phyloP scores from a whole-genome alignment of 2,888 invertebrate species.

The Chrysina gloriosa region DNA sequence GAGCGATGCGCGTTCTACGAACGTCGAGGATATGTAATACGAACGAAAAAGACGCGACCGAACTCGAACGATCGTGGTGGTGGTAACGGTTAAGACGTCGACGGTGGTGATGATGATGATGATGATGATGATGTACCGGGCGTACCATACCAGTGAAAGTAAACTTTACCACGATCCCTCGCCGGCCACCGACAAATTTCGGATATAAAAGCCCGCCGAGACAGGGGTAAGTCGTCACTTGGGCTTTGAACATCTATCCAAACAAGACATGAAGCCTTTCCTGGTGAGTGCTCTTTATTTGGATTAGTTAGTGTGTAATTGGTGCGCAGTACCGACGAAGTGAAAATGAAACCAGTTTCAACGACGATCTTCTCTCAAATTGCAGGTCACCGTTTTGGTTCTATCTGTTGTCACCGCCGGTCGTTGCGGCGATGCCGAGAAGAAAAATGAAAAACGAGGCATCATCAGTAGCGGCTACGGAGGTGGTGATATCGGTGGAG shows the following conservation, averaged over 20 bases:
- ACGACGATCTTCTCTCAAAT: constrained; percentile 24
- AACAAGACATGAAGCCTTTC: constrained; percentile 46
- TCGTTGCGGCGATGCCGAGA: constrained; percentile 47
- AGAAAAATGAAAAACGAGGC: constrained; percentile 45
- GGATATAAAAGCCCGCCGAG: constrained; percentile 48
- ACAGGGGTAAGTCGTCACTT: constrained; percentile 50
- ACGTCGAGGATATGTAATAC: neutral
- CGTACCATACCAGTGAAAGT: constrained; percentile 31
- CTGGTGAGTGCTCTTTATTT: constrained; percentile 40
- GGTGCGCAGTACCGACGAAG: no score
- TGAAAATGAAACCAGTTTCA: neutral
- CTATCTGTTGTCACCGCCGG: constrained; percentile 49
- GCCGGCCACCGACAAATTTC: constrained; percentile 40
- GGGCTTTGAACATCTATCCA: constrained; percentile 47
- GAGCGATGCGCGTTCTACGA: constrained; percentile 11
- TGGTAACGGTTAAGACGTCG: neutral
- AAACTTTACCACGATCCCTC: constrained; percentile 42
- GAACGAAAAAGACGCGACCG: neutral
- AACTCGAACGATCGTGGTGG: neutral
- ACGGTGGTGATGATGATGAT: constrained; percentile 5
- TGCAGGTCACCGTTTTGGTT: constrained; percentile 56
- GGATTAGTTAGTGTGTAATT: neutral
- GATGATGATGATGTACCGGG: constrained; percentile 12
- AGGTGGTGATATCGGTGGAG: constrained; percentile 38
- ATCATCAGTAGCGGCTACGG: constrained; percentile 47